A percentile compares a stretch with the other conserved stretches of the same genome.
These are phyloP conservation scores for Lithophane leautieri DNA, from an alignment of 2,888 invertebrate genomes.

Conservation along the genomic window DNA sequence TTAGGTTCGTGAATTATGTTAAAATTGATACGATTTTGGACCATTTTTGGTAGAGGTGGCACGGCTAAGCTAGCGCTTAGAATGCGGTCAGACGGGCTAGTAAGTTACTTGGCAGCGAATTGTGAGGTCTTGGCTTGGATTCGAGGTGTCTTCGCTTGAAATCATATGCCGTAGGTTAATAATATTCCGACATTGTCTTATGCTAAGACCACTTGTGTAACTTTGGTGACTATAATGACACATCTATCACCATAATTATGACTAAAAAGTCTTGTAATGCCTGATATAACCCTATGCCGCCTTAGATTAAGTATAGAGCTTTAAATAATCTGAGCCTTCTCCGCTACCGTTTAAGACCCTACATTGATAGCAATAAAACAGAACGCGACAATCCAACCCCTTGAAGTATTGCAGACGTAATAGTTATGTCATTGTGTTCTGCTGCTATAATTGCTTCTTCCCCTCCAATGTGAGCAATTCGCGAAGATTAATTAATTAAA, in stretches of 20 bases:
- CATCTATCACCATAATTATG: neutral
- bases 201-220: neutral
- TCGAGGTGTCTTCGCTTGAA: too few species aligned
- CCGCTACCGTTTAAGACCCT: neutral
- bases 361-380: neutral
- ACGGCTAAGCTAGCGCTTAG: neutral
- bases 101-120: neutral
- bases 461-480: slow-evolving; percentile 4
- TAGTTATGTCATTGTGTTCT: slow-evolving; percentile 19
- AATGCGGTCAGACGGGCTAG: neutral
- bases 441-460: slow-evolving; percentile 29
- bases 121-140: neutral
- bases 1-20: slow-evolving; percentile 67
- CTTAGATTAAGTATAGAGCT: neutral
- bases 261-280: neutral
- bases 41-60: slow-evolving; percentile 24
- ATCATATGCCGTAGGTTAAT: neutral
- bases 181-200: neutral
- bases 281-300: neutral
- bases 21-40: slow-evolving; percentile 69
- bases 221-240: too few species aligned
- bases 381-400: neutral
- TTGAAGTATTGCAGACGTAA: slow-evolving; percentile 24
- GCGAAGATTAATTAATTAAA: slow-evolving; percentile 46
- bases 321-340: neutral